Percentiles rank a stretch among this genome's conserved stretches.
Conservation (phyloP, 1,140 invertebrate species). For the Eubasilissa regina region DNA sequence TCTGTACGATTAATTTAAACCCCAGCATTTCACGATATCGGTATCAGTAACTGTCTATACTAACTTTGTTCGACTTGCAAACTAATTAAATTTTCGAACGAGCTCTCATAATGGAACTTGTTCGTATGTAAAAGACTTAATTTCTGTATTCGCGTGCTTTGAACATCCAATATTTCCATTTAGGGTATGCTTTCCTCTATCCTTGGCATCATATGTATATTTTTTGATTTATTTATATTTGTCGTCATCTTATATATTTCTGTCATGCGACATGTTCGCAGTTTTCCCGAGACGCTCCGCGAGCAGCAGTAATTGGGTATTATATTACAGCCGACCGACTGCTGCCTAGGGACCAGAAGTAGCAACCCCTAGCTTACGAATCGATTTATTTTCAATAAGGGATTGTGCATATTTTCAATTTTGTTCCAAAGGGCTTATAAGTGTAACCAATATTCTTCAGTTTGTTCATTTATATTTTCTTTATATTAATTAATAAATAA, state of each 20-base stretch:
- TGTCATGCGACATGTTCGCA: not conserved
- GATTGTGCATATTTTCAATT: constrained; percentile 8
- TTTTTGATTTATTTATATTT: not conserved
- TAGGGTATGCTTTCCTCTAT: not conserved
- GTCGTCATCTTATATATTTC: not conserved
- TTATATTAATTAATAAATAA: no score
- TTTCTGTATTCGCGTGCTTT: no score
- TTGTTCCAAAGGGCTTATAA: no score
- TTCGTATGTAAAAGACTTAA: no score
- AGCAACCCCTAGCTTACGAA: not conserved
- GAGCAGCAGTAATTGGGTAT: constrained; percentile 36
- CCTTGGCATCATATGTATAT: not conserved
- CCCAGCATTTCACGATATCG: no score
- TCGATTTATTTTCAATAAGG: constrained; percentile 19
- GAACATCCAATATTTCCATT: not conserved
- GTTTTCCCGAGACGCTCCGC: constrained; percentile 2
- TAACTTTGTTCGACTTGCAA: no score
- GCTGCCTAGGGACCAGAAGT: not conserved
- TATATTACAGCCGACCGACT: constrained; percentile 7
- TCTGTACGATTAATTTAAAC: no score
- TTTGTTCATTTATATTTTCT: no score
- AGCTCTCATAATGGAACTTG: no score
- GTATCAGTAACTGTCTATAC: no score
- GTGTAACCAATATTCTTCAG: no score
- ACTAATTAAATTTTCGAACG: no score